Evolutionary conservation across 2,888 invertebrate genomes (phyloP).

Genomic region (Invenusta paracnida): DNA sequence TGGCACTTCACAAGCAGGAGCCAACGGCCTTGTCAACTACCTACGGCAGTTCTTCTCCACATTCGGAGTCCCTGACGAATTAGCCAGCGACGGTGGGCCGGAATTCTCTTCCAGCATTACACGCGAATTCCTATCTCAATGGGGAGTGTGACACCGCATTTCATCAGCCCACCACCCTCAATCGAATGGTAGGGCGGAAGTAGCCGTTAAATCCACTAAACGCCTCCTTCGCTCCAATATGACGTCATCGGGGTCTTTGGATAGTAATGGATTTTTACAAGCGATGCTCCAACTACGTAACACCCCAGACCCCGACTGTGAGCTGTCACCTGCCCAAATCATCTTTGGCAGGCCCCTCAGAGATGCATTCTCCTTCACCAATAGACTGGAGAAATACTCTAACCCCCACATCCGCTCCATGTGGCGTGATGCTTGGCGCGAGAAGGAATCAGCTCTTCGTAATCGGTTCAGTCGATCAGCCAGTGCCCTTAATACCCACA

Average conservation of each 20-base stretch:
- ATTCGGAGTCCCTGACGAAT: slow-evolving; percentile 47
- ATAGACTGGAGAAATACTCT: background rate
- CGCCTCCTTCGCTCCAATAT: slow-evolving; percentile 46
- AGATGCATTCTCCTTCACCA: slow-evolving; percentile 18
- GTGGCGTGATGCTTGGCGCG: background rate
- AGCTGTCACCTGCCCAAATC: background rate
- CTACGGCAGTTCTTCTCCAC: slow-evolving; percentile 46
- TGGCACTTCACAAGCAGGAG: slow-evolving; percentile 43
- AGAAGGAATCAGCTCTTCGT: slow-evolving; percentile 6
- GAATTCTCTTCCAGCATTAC: slow-evolving; percentile 46
- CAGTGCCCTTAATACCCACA: background rate
- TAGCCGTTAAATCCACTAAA: slow-evolving; percentile 47
- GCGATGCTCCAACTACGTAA: slow-evolving; percentile 43
- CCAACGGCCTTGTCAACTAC: slow-evolving; percentile 44
- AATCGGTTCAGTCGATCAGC: background rate
- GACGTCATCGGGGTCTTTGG: slow-evolving; percentile 41
- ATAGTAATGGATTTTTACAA: slow-evolving; percentile 45
- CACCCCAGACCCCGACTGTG: slow-evolving; percentile 14
- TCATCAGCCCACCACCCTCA: slow-evolving; percentile 47
- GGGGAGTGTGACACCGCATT: slow-evolving; percentile 46
- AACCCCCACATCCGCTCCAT: background rate
- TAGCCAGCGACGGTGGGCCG: slow-evolving; percentile 47
- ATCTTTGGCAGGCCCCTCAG: slow-evolving; percentile 44
- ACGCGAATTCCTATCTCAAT: slow-evolving; percentile 46
- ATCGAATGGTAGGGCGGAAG: slow-evolving; percentile 46